Conservation (phyloP, 2,113 vertebrate species). For the Salminus brasiliensis region DNA sequence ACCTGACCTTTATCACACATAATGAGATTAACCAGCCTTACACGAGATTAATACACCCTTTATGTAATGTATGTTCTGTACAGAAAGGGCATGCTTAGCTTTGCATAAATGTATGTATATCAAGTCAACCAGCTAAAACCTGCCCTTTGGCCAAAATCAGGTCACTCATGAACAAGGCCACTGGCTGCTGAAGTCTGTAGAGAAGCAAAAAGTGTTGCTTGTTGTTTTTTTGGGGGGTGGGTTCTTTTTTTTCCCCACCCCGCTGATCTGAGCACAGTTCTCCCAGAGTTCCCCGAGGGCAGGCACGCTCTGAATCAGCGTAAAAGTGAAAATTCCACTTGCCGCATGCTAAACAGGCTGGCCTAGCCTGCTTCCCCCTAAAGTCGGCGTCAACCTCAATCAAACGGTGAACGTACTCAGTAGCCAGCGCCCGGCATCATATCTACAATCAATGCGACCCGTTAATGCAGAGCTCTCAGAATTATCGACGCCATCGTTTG, state of each 20-base stretch:
- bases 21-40: too few species aligned
- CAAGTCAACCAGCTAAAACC: background rate
- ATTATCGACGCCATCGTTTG: constrained; percentile 29
- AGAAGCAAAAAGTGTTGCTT: background rate
- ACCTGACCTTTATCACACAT: too few species aligned
- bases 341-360: background rate
- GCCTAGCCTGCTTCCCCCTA: background rate
- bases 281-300: background rate
- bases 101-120: background rate
- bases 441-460: constrained; percentile 6
- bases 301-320: background rate
- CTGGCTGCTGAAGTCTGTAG: background rate
- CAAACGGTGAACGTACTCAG: background rate
- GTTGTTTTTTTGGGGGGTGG: too few species aligned
- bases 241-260: too few species aligned
- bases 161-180: background rate
- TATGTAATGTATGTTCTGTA: too few species aligned
- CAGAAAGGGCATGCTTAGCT: background rate
- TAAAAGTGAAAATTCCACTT: background rate
- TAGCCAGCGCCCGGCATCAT: background rate
- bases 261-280: background rate
- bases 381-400: background rate
- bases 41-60: too few species aligned
- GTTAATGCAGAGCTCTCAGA: constrained; percentile 2
- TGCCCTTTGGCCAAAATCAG: background rate